Base-by-base conservation (phyloP, 2,113 vertebrate genomes). In the Hippolais icterina region DNA sequence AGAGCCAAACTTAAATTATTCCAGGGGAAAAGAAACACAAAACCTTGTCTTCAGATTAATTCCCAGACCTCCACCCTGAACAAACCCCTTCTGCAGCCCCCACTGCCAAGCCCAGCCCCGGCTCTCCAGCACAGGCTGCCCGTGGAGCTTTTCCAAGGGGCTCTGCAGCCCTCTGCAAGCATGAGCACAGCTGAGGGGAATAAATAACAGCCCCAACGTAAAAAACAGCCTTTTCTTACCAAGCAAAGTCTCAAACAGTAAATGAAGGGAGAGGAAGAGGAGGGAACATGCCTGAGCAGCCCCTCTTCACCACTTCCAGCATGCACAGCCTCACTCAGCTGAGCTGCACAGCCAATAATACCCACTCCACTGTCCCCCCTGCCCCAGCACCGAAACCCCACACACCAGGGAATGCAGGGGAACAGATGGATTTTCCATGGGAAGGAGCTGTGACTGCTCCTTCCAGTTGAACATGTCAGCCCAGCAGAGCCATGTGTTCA, bases 381-480 rank as follows among this genome's bases (percentile, higher is more conserved):
- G 52, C 80, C 52, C 87, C 61, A 0, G 78, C 94, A 79, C 28
- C 0, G 12, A 90, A 80, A 92, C 94, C 90, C 90, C 89, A 47
- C 39, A 6, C 89, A 52, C 90, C 90, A 46, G 92, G 93, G 89
- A 93, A 92, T 83, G 79, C 88, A 77, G 90, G 92, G 92, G 95
- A 96, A 95, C 94, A 92, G 96, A 97, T 94, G 94, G 93, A 92
- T 96, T 96, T 96, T 94, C 96, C 91, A 94, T 92, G 93, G 95
- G 94, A 95, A 95, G 94, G 89, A 81, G 83, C 94, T 75, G 91
- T 13, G 39, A 47, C 68, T 54, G 93, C 89, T 91, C 56, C 91
- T 87, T 95, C 91, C 94, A 90, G 93, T 92, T 92, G 91, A 81
- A 91, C 56, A 27, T 20, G 19, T 90, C 89, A 90, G 86, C 93